A percentile compares a stretch with the other conserved stretches of the same genome.
phyloP scores from a whole-genome alignment of 2,888 invertebrate species.

The Tetanocera ferruginea region DNA sequence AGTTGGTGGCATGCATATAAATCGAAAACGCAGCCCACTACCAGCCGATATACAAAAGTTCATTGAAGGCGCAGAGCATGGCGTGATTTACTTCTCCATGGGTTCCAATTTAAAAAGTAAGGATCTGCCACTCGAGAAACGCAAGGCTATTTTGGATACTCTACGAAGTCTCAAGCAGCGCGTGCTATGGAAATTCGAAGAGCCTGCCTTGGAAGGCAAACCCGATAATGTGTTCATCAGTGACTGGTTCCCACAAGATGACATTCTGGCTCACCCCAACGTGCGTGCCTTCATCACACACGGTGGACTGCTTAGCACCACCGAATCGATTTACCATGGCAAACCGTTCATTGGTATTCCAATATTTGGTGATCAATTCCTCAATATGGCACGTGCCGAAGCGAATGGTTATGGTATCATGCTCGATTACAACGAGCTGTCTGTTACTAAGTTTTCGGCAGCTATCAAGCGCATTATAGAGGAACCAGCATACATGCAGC shows the following conservation, averaged over 20 bases:
- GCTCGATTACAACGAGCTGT: slow-evolving; percentile 63
- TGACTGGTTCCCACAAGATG: slow-evolving; percentile 71
- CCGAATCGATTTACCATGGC: slow-evolving; percentile 70
- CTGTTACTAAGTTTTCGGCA: slow-evolving; percentile 56
- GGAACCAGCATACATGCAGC: slow-evolving; percentile 51
- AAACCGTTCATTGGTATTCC: slow-evolving; percentile 72
- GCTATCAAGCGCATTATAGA: slow-evolving; percentile 54
- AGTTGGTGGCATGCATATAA: slow-evolving; percentile 69
- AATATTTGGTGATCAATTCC: slow-evolving; percentile 71
- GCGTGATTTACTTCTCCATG: slow-evolving; percentile 71
- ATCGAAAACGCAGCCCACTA: slow-evolving; percentile 58
- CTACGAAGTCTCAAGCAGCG: slow-evolving; percentile 64
- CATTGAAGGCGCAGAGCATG: slow-evolving; percentile 67
- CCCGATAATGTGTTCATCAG: slow-evolving; percentile 65
- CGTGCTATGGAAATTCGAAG: slow-evolving; percentile 70
- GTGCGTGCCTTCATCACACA: slow-evolving; percentile 71
- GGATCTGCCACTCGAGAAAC: slow-evolving; percentile 57
- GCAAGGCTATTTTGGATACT: slow-evolving; percentile 55
- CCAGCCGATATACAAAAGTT: slow-evolving; percentile 66
- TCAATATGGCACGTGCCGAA: slow-evolving; percentile 70
- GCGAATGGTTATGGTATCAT: slow-evolving; percentile 67
- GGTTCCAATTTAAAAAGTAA: slow-evolving; percentile 67
- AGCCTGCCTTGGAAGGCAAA: slow-evolving; percentile 59
- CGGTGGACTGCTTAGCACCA: slow-evolving; percentile 71
- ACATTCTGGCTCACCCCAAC: slow-evolving; percentile 70